Base-by-base conservation (phyloP, 2,888 invertebrate species). In the Terebella lapidaria region DNA sequence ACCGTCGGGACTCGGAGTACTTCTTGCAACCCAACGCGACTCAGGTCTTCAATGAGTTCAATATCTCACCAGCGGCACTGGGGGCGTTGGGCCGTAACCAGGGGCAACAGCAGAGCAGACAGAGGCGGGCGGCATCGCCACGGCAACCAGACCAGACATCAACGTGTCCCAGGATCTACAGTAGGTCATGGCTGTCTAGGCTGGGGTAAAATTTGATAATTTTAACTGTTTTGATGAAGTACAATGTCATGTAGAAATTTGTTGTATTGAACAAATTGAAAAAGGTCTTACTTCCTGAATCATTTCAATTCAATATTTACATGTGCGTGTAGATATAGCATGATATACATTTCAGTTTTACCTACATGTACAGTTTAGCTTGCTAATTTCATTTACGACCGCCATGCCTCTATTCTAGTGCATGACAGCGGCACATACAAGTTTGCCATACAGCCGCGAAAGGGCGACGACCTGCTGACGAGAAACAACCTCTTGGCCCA, bases 401-500 rank as follows among this genome's bases (percentile, higher is more conserved):
- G n/a, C n/a, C n/a, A n/a, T n/a, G n/a, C n/a, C n/a, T n/a, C 35
- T 35, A 18, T 49, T 49, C 22, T 5, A 22, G 49, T 49, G 10
- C 15, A 49, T 5, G 22, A 49, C 5, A n/a, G 5, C 18, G 24
- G 22, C 49, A 49, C 10, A 5, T 49, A 49, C 24, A 49, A 49
- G 24, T 49, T 49, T 22, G 10, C 5, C 49, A 49, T 49, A n/a
- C n/a, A n/a, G 22, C 49, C 49, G 5, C 49, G 49, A 15, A 5
- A 22, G 5, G 22, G 22, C 15, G n/a, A 74, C 24, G 83, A 83
- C 73, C 80, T 89, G 59, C 86, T 88, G 80, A 84, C 84, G 1
- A 75, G 84, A 54, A 78, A 84, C 53, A 83, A 85, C 46, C 77
- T 91, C 56, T 74, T 84, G 67, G 84, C 86, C 59, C 87, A 93